Evolutionary conservation across 2,797 vertebrate genomes (phyloP).

Genomic region (Neosalanx taihuensis): DNA sequence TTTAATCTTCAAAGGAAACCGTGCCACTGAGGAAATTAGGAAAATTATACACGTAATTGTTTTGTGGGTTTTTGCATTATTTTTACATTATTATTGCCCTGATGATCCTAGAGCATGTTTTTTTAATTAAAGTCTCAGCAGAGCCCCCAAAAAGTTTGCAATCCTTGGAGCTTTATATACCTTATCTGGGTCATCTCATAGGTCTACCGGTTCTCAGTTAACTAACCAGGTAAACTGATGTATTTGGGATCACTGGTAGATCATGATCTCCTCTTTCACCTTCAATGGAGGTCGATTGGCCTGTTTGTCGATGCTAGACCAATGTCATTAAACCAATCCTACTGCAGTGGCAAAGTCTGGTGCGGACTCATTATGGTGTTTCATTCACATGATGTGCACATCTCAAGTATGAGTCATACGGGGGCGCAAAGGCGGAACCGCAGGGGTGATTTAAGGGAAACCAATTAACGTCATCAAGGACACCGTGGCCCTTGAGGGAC

Average conservation of each 20-base stretch:
- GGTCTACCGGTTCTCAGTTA: slow-evolving; percentile 1
- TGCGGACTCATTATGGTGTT: neutral
- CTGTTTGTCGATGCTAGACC: neutral
- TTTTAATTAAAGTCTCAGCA: slow-evolving; percentile 68
- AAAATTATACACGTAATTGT: slow-evolving; percentile 75
- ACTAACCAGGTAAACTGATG: neutral
- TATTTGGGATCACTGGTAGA: neutral
- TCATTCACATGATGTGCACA: slow-evolving; percentile 33
- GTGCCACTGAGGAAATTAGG: slow-evolving; percentile 71
- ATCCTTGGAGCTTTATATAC: slow-evolving; percentile 43
- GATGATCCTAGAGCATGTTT: slow-evolving; percentile 64
- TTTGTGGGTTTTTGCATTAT: slow-evolving; percentile 71
- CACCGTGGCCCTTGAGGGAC: slow-evolving; percentile 55
- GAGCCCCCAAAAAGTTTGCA: slow-evolving; percentile 57
- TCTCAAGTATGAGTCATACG: slow-evolving; percentile 34
- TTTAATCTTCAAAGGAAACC: slow-evolving; percentile 77
- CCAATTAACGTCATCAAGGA: slow-evolving; percentile 64
- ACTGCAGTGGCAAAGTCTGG: neutral
- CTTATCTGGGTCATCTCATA: slow-evolving; percentile 7
- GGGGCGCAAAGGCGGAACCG: slow-evolving; percentile 35
- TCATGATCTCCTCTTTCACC: neutral
- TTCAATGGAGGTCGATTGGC: neutral
- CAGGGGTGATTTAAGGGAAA: slow-evolving; percentile 54
- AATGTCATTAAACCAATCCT: neutral
- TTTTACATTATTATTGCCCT: slow-evolving; percentile 70